Conservation (phyloP, 2,888 invertebrate species). For the Anthoptus insignis region DNA sequence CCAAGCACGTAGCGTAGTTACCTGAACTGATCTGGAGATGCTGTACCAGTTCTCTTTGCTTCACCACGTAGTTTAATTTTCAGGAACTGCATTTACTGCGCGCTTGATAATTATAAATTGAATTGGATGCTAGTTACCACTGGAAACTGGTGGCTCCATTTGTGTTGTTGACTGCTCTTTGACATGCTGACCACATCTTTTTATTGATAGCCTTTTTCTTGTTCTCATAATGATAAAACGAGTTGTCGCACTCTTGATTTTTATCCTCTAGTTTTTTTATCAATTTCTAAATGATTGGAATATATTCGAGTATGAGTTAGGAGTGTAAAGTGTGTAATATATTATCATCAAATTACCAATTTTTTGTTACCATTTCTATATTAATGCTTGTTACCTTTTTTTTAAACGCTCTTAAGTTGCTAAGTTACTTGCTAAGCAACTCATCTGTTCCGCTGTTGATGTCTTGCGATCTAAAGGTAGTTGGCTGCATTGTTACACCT, state of each 20-base stretch:
- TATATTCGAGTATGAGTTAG: no score
- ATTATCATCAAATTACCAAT: neutral
- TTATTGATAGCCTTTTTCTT: neutral
- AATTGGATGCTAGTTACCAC: neutral
- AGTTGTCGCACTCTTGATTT: no score
- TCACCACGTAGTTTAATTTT: neutral
- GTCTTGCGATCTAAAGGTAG: neutral
- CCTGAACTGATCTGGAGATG: neutral
- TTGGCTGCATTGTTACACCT: neutral
- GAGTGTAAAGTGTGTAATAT: neutral
- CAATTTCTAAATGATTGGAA: neutral
- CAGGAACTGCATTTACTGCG: neutral
- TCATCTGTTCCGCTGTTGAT: neutral
- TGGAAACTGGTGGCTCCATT: neutral
- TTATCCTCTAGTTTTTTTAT: neutral
- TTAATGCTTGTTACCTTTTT: neutral
- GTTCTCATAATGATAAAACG: no score
- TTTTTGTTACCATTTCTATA: neutral
- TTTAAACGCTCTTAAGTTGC: neutral
- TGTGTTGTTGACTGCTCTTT: neutral
- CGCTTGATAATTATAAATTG: neutral
- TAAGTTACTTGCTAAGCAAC: neutral
- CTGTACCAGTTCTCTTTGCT: neutral
- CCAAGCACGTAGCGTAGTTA: neutral
- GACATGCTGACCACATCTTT: conserved; percentile 2